Evolutionary conservation across 2,797 vertebrate genomes (phyloP).

Genomic region (Darevskia mixta): DNA sequence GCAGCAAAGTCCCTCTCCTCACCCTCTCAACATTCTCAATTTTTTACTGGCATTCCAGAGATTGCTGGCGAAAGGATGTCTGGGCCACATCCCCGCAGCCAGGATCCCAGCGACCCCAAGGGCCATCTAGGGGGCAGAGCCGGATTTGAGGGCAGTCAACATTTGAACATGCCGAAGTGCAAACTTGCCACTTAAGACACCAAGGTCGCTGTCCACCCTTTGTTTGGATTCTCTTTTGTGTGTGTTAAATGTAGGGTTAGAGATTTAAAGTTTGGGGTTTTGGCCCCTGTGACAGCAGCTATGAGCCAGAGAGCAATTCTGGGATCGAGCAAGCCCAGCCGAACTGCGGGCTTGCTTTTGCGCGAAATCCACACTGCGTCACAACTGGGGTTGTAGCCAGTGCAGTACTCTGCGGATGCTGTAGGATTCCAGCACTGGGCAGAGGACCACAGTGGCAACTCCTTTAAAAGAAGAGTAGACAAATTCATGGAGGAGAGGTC

Average conservation of each 20-base stretch:
- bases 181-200: too few species aligned
- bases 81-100: background rate
- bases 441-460: background rate
- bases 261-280: background rate
- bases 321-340: background rate
- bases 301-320: background rate
- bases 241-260: too few species aligned
- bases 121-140: background rate
- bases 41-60: constrained; percentile 16
- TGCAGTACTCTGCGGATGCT: background rate
- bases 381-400: background rate
- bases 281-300: background rate
- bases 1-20: background rate
- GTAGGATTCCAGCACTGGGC: background rate
- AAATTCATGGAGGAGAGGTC: background rate
- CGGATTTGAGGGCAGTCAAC: background rate
- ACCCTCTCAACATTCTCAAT: background rate
- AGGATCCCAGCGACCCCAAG: background rate
- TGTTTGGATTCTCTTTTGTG: background rate
- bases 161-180: background rate
- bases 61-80: background rate
- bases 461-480: too few species aligned
- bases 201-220: too few species aligned
- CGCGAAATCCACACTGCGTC: background rate
- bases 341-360: background rate